Conservation (phyloP, 30 jellyfish, hydroid and myxozoan genomes). For the Aurelia sp. region DNA sequence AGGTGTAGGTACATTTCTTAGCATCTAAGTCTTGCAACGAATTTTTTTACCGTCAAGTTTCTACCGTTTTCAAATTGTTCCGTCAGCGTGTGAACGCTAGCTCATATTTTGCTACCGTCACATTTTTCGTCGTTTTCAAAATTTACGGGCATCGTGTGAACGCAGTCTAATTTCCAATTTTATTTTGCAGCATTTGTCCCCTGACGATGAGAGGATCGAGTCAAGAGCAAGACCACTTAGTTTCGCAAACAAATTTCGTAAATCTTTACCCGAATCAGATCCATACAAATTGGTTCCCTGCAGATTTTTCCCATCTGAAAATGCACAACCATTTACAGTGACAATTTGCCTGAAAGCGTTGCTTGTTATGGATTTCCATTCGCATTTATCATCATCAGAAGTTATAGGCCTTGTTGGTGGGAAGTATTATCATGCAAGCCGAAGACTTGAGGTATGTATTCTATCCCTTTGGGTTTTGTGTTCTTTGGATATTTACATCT, state of each 20-base stretch:
- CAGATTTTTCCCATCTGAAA: constrained; percentile 70
- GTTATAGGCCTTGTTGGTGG: constrained; percentile 93
- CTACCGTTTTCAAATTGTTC: no score
- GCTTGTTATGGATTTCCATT: constrained; percentile 82
- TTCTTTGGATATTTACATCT: no score
- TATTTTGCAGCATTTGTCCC: constrained; percentile 64
- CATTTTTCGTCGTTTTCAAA: no score
- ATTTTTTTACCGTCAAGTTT: no score
- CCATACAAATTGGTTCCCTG: constrained; percentile 86
- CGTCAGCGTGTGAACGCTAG: no score
- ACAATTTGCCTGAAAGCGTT: constrained; percentile 67
- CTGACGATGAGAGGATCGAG: constrained; percentile 66
- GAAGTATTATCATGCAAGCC: constrained; percentile 50
- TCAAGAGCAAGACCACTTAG: constrained; percentile 54
- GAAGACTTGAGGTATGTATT: constrained; percentile 68
- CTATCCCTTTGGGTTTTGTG: no score
- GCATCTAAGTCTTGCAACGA: no score
- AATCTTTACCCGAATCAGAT: constrained; percentile 63
- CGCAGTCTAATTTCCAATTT: no score
- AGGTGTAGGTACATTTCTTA: no score
- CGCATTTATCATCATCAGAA: constrained; percentile 83
- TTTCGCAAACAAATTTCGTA: constrained; percentile 39
- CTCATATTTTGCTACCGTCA: no score
- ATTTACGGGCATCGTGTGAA: no score
- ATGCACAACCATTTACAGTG: constrained; percentile 84